Conservation (phyloP, 2,888 invertebrate genomes). For the Trachelus troglodyta region DNA sequence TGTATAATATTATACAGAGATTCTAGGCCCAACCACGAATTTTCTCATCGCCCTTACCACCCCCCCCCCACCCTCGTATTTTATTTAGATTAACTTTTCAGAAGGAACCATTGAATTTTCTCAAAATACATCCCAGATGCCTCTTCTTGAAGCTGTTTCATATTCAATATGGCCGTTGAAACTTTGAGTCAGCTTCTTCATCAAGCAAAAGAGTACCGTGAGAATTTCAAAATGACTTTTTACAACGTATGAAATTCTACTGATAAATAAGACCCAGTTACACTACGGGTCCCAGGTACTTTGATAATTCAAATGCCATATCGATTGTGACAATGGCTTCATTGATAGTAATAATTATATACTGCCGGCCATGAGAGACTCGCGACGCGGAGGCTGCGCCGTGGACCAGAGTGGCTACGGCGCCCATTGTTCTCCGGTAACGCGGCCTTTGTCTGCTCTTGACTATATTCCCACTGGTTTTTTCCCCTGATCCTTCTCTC, state of each 20-base stretch:
- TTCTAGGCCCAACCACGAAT: slow-evolving; percentile 13
- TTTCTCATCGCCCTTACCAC: background rate
- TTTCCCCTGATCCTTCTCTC: slow-evolving; percentile 20
- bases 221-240: background rate
- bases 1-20: slow-evolving; percentile 22
- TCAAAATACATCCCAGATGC: background rate
- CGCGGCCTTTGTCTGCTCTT: slow-evolving; percentile 37
- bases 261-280: background rate
- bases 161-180: background rate
- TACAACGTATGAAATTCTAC: background rate
- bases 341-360: slow-evolving; percentile 37
- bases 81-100: background rate
- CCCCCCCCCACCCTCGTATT: background rate
- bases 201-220: background rate
- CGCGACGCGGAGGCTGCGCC: slow-evolving; percentile 16
- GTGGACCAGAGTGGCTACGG: slow-evolving; percentile 10
- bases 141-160: background rate
- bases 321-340: slow-evolving; percentile 34
- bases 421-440: slow-evolving; percentile 37
- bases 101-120: background rate
- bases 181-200: background rate
- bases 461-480: slow-evolving; percentile 37
- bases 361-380: slow-evolving; percentile 23
- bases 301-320: slow-evolving; percentile 9
- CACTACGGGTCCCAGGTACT: background rate